Conservation (phyloP, 2,797 vertebrate species). For the Momotus momota region DNA sequence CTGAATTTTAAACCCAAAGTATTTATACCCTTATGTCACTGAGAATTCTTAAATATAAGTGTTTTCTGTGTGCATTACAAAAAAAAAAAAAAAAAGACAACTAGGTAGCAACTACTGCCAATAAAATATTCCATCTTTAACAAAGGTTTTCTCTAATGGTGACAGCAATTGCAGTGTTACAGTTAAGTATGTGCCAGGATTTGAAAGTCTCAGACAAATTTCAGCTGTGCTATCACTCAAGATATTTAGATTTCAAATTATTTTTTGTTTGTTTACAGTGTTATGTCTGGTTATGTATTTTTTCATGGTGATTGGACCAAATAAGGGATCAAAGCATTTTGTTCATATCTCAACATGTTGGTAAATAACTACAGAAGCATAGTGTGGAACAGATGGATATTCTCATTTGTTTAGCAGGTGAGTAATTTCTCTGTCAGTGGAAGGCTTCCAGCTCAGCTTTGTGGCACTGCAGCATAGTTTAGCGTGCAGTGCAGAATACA, state of each 20-base stretch:
- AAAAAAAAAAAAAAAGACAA: neutral
- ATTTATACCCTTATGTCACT: neutral
- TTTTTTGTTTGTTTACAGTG: neutral
- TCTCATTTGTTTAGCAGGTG: neutral
- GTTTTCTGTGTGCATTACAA: neutral
- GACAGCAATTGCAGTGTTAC: neutral
- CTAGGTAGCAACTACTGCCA: neutral
- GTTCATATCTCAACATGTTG: neutral
- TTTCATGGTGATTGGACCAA: neutral
- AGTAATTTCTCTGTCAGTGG: neutral
- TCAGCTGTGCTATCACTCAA: neutral
- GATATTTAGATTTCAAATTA: neutral
- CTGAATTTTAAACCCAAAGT: conserved; percentile 18
- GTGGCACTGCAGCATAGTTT: neutral
- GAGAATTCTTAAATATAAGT: neutral
- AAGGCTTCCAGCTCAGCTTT: conserved; percentile 12
- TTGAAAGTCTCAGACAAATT: neutral
- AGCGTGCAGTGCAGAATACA: neutral
- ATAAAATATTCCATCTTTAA: neutral
- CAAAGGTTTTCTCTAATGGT: neutral
- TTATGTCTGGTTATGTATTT: neutral
- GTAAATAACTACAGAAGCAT: neutral
- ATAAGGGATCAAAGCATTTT: neutral
- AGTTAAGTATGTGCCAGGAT: neutral
- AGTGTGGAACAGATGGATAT: neutral